A percentile compares a stretch with the other conserved stretches of the same genome.
Evolutionary conservation across 1,140 invertebrate genomes (phyloP).

Genomic region (Pristionchus pacificus): DNA sequence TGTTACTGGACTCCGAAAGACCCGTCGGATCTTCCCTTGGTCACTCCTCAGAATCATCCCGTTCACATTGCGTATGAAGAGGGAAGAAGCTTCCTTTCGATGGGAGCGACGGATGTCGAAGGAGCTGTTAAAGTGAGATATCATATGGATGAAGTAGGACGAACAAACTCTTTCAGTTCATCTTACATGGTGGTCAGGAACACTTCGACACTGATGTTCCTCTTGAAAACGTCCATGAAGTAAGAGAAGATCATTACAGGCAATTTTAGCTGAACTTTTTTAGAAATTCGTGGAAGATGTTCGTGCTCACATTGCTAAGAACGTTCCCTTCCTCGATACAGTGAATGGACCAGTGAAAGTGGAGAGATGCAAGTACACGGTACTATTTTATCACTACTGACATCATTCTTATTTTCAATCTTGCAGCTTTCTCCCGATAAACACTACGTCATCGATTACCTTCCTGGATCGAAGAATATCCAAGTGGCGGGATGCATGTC

Average conservation of each 20-base stretch:
- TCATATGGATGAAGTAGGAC: too few relatives aligned
- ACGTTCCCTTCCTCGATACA: background rate
- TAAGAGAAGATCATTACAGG: background rate
- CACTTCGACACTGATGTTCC: too few relatives aligned
- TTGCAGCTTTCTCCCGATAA: background rate
- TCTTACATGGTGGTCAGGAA: too few relatives aligned
- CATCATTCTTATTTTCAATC: too few relatives aligned
- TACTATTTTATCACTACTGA: too few relatives aligned
- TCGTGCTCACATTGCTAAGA: background rate
- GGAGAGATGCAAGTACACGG: background rate
- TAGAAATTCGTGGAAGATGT: background rate
- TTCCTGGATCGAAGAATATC: background rate
- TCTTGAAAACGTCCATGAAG: too few relatives aligned
- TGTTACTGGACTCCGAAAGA: background rate
- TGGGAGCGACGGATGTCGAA: background rate
- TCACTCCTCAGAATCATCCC: background rate
- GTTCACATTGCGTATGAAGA: background rate
- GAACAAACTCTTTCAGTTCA: too few relatives aligned
- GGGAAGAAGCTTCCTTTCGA: background rate
- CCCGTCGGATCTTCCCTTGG: background rate
- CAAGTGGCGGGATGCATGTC: background rate
- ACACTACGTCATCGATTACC: background rate
- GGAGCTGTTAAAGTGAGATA: background rate
- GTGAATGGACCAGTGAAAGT: background rate
- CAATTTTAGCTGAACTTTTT: too few relatives aligned